Percentiles rank a stretch among this genome's conserved stretches.
Conservation (phyloP, 2,888 invertebrate genomes). For the Rhagonycha lutea region DNA sequence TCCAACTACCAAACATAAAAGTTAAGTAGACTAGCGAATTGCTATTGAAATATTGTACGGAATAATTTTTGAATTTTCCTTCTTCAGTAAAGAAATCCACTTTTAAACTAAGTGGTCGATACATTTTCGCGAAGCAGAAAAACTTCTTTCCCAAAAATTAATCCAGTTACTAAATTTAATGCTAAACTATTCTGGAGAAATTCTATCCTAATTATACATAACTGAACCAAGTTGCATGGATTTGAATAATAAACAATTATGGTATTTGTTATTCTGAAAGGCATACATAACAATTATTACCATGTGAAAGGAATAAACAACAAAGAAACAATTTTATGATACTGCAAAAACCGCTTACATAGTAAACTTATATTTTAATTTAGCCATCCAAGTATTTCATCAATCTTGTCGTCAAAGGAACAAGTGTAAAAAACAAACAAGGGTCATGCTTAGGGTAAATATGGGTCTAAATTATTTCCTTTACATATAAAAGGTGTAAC, state of each 20-base stretch:
- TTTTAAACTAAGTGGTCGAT: not conserved
- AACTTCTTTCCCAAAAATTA: conserved; percentile 1
- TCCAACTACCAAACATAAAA: not conserved
- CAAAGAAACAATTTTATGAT: conserved; percentile 24
- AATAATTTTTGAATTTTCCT: not conserved
- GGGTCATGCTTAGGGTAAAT: conserved; percentile 50
- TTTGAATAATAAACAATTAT: conserved; percentile 46
- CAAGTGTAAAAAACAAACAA: conserved; percentile 57
- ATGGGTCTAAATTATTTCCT: conserved; percentile 55
- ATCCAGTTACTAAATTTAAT: conserved; percentile 15
- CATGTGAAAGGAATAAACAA: conserved; percentile 41
- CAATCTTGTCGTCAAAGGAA: conserved; percentile 53
- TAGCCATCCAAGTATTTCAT: conserved; percentile 32
- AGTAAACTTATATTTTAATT: conserved; percentile 23
- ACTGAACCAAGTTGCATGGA: conserved; percentile 42
- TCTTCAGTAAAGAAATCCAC: not conserved
- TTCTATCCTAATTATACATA: conserved; percentile 45
- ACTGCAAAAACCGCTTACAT: conserved; percentile 25
- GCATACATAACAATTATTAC: conserved; percentile 42
- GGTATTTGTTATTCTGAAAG: conserved; percentile 44
- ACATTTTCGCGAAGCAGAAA: not conserved
- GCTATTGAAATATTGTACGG: not conserved
- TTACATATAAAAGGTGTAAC: conserved; percentile 58
- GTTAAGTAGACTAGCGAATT: not conserved
- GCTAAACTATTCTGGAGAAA: conserved; percentile 43